Percentiles rank a stretch among this genome's conserved stretches.
These are phyloP conservation scores for Cotesia typhae DNA, from an alignment of 1,140 invertebrate species.

Conservation along the genomic window DNA sequence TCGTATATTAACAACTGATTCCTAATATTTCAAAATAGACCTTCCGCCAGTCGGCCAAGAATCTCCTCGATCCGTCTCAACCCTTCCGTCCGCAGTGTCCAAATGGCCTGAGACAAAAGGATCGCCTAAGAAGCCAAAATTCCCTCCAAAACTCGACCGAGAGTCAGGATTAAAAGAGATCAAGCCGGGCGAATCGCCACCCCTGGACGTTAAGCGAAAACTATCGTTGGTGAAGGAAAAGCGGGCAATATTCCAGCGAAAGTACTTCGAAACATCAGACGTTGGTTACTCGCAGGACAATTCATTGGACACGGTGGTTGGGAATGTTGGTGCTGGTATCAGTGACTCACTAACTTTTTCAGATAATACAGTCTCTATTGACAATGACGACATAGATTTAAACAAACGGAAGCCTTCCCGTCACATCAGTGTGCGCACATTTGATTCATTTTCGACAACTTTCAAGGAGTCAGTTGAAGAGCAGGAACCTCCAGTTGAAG, in stretches of 20 bases:
- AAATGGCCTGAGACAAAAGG: constrained; percentile 51
- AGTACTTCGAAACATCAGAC: constrained; percentile 49
- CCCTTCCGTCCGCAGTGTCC: constrained; percentile 50
- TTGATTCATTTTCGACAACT: constrained; percentile 57
- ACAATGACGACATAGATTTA: constrained; percentile 2
- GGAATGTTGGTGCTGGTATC: constrained; percentile 30
- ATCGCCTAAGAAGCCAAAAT: constrained; percentile 38
- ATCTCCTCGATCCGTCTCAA: constrained; percentile 40
- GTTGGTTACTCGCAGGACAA: constrained; percentile 29
- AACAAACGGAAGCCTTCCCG: constrained; percentile 51
- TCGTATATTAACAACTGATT: too few relatives aligned
- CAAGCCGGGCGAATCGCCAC: constrained; percentile 41
- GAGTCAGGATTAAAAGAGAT: constrained; percentile 41
- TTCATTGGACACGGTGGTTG: constrained; percentile 50
- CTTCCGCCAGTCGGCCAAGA: background rate
- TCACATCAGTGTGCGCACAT: constrained; percentile 59
- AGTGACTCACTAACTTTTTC: constrained; percentile 38
- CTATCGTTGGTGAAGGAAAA: constrained; percentile 51
- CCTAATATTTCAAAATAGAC: too few relatives aligned
- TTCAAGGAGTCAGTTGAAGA: constrained; percentile 59
- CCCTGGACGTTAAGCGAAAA: constrained; percentile 50
- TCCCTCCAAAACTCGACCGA: constrained; percentile 46
- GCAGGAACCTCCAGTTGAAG: constrained; percentile 44
- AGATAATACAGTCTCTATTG: background rate
- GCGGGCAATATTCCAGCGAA: constrained; percentile 55